phyloP scores from a whole-genome alignment of 2,888 invertebrate genomes.

The Furcula furcula region DNA sequence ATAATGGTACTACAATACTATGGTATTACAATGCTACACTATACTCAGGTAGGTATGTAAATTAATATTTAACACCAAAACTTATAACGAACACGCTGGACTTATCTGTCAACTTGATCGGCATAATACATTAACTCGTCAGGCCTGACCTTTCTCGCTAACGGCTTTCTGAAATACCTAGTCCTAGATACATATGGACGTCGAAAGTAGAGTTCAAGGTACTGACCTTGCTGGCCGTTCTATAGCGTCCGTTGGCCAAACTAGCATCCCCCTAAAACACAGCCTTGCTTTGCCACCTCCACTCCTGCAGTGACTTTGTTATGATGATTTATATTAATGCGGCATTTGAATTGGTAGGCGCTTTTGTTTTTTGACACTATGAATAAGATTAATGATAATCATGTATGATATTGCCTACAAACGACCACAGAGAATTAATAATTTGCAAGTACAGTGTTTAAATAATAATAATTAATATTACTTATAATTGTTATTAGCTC shows the following conservation, averaged over 20 bases:
- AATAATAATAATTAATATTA: too few relatives aligned
- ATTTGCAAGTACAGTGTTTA: too few relatives aligned
- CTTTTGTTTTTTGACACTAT: conserved; percentile 15
- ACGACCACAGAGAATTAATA: too few relatives aligned
- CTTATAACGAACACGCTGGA: conserved; percentile 3
- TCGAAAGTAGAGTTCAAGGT: conserved; percentile 86
- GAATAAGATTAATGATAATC: too few relatives aligned
- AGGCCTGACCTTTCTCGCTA: conserved; percentile 44
- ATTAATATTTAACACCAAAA: not conserved
- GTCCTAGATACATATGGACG: conserved; percentile 36
- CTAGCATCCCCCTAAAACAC: conserved; percentile 26
- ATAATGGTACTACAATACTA: too few relatives aligned
- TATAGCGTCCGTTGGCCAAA: conserved; percentile 88
- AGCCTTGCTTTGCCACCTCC: conserved; percentile 21
- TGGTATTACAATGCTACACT: too few relatives aligned
- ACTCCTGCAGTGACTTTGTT: conserved; percentile 28
- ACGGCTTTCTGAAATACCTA: conserved; percentile 34
- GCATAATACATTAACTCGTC: conserved; percentile 40
- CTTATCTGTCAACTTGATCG: conserved; percentile 28
- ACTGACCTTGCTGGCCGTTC: conserved; percentile 93
- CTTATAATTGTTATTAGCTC: too few relatives aligned
- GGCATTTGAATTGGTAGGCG: conserved; percentile 31
- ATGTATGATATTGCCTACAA: too few relatives aligned
- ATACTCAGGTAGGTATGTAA: too few relatives aligned
- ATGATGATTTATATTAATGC: conserved; percentile 36